phyloP scores from a whole-genome alignment of 1,140 invertebrate genomes.

The Aphelinus certus region DNA sequence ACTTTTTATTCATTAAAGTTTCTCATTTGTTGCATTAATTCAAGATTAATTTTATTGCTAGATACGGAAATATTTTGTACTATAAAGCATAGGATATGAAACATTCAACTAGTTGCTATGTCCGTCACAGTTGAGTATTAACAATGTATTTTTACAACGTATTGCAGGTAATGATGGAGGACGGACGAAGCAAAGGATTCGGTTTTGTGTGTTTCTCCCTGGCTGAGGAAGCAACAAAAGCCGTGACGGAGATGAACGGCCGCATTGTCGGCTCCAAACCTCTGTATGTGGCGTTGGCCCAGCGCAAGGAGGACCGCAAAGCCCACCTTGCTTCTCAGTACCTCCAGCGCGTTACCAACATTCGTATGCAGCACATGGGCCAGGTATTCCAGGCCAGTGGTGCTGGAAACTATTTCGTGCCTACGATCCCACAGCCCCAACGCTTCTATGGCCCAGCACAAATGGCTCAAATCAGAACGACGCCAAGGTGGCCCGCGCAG shows the following conservation, averaged over 20 bases:
- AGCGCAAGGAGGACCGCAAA: slow-evolving; percentile 98
- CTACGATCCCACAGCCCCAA: slow-evolving; percentile 87
- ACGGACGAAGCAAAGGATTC: slow-evolving; percentile 95
- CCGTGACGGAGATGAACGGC: slow-evolving; percentile 99
- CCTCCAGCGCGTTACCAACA: slow-evolving; percentile 95
- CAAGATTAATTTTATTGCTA: background rate
- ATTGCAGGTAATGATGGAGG: slow-evolving; percentile 84
- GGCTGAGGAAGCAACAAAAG: slow-evolving; percentile 99
- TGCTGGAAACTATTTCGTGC: slow-evolving; percentile 90
- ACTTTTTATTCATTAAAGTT: background rate
- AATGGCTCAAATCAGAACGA: slow-evolving; percentile 85
- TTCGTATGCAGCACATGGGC: slow-evolving; percentile 94
- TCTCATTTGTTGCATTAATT: background rate
- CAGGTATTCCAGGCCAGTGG: slow-evolving; percentile 89
- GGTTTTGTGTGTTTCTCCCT: slow-evolving; percentile 99
- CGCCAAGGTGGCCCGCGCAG: slow-evolving; percentile 88
- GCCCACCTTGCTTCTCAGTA: slow-evolving; percentile 97
- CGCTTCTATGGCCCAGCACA: slow-evolving; percentile 89
- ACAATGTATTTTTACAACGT: background rate
- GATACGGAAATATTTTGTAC: too few species aligned
- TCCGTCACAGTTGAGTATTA: too few species aligned
- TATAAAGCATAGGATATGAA: too few species aligned
- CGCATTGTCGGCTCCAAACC: slow-evolving; percentile 96
- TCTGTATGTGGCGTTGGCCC: slow-evolving; percentile 97
- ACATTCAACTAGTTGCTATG: too few species aligned